These are phyloP conservation scores for Steatornis caripensis DNA, from an alignment of 2,113 vertebrate species.

Conservation along the genomic window DNA sequence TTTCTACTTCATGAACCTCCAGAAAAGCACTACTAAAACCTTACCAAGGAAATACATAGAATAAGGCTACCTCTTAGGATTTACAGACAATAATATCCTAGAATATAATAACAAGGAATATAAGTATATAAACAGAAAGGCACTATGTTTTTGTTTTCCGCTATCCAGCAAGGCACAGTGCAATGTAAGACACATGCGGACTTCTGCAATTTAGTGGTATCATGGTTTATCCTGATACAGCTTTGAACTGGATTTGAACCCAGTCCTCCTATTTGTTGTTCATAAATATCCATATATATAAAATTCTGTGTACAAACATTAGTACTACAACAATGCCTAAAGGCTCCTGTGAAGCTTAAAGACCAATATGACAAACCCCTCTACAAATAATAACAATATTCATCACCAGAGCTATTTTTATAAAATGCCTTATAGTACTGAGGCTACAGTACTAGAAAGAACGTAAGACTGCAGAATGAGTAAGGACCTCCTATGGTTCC, in stretches of 20 bases:
- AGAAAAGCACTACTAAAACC: not conserved
- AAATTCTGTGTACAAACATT: accelerated
- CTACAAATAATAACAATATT: not conserved
- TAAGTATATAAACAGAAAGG: not conserved
- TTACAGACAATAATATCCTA: not conserved
- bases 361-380: not conserved
- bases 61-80: not conserved
- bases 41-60: not conserved
- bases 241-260: not conserved
- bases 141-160: not conserved
- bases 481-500: not conserved
- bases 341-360: not conserved
- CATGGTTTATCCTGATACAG: not conserved
- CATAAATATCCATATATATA: not conserved
- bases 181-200: not conserved
- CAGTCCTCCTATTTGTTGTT: not conserved
- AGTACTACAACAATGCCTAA: not conserved
- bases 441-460: not conserved
- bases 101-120: not conserved
- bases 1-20: not conserved
- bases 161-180: not conserved
- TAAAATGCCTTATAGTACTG: not conserved
- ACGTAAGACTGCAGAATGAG: not conserved
- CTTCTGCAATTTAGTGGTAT: not conserved
- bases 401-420: not conserved